phyloP scores from a whole-genome alignment of 2,113 vertebrate genomes.

The Meles meles region DNA sequence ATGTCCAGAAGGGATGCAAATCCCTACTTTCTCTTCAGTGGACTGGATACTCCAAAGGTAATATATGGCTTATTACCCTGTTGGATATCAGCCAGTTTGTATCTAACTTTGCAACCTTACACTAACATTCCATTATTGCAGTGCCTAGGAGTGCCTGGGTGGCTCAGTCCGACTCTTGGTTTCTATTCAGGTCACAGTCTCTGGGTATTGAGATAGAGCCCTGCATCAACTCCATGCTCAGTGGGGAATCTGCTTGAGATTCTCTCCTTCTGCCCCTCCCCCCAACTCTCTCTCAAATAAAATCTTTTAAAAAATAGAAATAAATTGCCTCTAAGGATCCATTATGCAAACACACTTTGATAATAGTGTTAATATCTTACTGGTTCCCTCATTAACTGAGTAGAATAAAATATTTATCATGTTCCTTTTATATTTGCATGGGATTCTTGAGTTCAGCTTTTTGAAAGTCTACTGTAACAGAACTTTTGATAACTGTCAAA shows the following conservation, averaged over 20 bases:
- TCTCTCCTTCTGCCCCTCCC: background rate
- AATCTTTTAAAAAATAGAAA: background rate
- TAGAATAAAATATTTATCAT: background rate
- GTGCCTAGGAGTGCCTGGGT: background rate
- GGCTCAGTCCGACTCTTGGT: background rate
- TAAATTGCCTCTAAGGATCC: background rate
- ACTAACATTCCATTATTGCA: background rate
- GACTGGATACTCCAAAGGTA: background rate
- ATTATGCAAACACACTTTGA: background rate
- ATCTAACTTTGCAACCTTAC: background rate
- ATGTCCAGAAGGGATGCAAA: background rate
- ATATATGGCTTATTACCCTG: background rate
- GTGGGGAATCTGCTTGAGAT: background rate
- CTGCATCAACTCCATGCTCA: background rate
- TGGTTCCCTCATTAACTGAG: background rate
- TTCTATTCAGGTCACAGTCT: background rate
- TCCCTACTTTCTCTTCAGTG: background rate
- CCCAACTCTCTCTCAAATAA: background rate
- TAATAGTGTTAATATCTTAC: background rate
- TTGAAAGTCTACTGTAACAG: background rate
- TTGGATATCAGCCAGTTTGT: background rate
- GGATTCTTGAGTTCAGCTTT: background rate
- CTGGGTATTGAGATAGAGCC: background rate
- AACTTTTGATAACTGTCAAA: background rate
- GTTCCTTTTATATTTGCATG: background rate